Evolutionary conservation across 2,113 vertebrate genomes (phyloP), one percentile per base, ranked within the genome.

Genomic region (Excalfactoria chinensis): DNA sequence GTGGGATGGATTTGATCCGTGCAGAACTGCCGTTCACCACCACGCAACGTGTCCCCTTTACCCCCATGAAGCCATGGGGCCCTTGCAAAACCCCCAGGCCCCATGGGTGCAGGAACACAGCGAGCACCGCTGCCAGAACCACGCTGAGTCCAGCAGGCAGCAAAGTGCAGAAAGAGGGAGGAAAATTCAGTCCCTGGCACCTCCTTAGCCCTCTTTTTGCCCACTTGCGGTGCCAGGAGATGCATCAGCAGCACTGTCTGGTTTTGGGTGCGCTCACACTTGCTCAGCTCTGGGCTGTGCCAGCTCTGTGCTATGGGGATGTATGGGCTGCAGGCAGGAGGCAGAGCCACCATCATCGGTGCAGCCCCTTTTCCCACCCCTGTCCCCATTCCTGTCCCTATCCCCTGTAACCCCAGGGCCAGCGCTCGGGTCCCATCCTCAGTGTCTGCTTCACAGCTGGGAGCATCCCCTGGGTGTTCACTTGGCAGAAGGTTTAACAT

Each of bases 91-190:
- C 9, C 70, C 32, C 6, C 0, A 41, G 25, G 11, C 37, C 63
- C 49, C 22, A 1, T 0, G 15, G 69, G 62, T 30, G 4, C 2
- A 1, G 51, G 28, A 77, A 4, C 41, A 20, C 80, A 15, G 15
- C 0, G 20, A 55, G 69, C 3, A 1, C 30, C 20, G 55, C 30
- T 37, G 2, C 3, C 0, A 0, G 17, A 59, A 59, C 26, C 20
- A 49, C 18, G 26, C 67, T 35, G 71, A 55, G 40, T 35, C 49
- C 5, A 53, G n/a, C n/a, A 34, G 25, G 63, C 37, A 82, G 21
- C 17, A 21, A 77, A 28, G 5, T 1, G 22, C 32, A 46, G 41
- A 49, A 58, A 80, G 5, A 2, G 13, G 37, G 37, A 71, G 22
- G 28, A 23, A 73, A 83, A 56, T 18, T 55, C 58, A 53, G 37